phyloP scores from a whole-genome alignment of 2,888 invertebrate species.

The Scaptomyza tumidula region DNA sequence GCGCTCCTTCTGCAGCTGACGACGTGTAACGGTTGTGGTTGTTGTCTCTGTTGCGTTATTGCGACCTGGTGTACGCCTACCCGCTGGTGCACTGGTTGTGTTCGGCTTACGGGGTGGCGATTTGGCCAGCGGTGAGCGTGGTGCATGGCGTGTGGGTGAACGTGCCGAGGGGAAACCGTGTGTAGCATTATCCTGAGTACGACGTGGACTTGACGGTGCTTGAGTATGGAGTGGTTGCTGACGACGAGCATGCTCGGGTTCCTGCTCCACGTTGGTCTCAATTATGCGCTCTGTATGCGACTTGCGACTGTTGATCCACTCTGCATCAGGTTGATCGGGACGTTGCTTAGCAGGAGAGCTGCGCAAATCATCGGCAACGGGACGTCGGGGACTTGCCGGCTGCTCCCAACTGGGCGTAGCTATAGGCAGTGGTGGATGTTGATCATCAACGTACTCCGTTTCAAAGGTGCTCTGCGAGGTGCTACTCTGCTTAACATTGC shows the following conservation, averaged over 20 bases:
- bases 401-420: conserved; percentile 62
- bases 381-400: conserved; percentile 45
- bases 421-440: conserved; percentile 8
- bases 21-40: conserved; percentile 57
- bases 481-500: conserved; percentile 70
- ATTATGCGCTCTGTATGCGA: conserved; percentile 73
- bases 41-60: conserved; percentile 45
- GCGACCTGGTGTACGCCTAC: background rate
- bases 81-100: conserved; percentile 2
- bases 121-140: conserved; percentile 50
- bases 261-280: conserved; percentile 49
- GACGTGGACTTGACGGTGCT: conserved; percentile 42
- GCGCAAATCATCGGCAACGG: conserved; percentile 59
- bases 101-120: conserved; percentile 47
- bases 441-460: conserved; percentile 62
- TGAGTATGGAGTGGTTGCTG: conserved; percentile 30
- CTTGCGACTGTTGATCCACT: conserved; percentile 50
- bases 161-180: conserved; percentile 71
- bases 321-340: conserved; percentile 60
- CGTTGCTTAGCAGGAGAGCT: conserved; percentile 9
- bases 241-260: conserved; percentile 25
- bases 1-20: conserved; percentile 79
- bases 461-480: conserved; percentile 73
- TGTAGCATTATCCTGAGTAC: conserved; percentile 60
- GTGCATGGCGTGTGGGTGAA: conserved; percentile 44